These are phyloP conservation scores for Sarcoramphus papa DNA, from an alignment of 2,797 vertebrate genomes.

Conservation along the genomic window DNA sequence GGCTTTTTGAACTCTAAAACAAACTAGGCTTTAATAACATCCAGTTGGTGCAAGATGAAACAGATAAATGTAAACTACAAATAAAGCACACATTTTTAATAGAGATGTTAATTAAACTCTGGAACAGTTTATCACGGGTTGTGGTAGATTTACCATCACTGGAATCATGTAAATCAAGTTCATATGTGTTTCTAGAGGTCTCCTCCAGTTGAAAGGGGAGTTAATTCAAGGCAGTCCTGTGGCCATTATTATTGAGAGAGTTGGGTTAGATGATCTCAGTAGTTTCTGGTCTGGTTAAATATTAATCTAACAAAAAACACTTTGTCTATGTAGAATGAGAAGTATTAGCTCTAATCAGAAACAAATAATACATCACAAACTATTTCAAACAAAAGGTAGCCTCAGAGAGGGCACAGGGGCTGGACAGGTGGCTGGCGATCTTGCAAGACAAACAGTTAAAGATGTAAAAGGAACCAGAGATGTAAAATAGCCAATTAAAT, in stretches of 20 bases:
- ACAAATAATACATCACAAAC: background rate
- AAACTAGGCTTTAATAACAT: slow-evolving; percentile 50
- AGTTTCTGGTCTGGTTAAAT: background rate
- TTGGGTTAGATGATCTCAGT: background rate
- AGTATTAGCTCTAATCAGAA: background rate
- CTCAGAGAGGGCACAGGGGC: background rate
- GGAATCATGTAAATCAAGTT: slow-evolving; percentile 29
- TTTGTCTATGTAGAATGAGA: background rate
- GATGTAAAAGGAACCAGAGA: background rate
- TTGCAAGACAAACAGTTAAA: background rate
- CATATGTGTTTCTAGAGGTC: slow-evolving; percentile 20
- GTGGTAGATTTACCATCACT: slow-evolving; percentile 24
- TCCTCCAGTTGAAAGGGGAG: background rate
- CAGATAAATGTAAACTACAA: slow-evolving; percentile 43
- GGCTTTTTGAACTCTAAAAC: slow-evolving; percentile 33
- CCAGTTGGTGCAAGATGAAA: slow-evolving; percentile 50
- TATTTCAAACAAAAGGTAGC: background rate
- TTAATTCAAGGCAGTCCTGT: slow-evolving; percentile 35
- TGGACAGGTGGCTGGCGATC: background rate
- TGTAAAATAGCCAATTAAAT: background rate
- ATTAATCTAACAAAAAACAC: background rate
- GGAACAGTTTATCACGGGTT: slow-evolving; percentile 11
- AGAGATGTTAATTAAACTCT: slow-evolving; percentile 53
- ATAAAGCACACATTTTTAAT: slow-evolving; percentile 51
- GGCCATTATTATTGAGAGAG: background rate